Conservation (phyloP, 2,888 invertebrate genomes). For the Pyrrhosoma nymphula region DNA sequence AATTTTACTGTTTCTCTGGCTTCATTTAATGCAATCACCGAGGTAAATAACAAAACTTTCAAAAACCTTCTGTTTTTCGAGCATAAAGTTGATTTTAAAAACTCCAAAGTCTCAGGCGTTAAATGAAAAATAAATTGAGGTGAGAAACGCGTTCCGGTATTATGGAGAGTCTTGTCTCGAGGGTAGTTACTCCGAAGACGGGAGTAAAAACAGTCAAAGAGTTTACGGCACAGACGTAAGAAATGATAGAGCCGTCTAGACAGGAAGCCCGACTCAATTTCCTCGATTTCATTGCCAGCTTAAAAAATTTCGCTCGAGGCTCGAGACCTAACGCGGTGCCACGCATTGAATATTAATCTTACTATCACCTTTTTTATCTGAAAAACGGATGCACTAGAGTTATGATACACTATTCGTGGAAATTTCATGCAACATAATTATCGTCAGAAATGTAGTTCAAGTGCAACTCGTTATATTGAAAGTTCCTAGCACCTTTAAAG, state of each 20-base stretch:
- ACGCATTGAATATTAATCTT: not conserved
- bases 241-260: slow-evolving; percentile 35
- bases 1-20: too few relatives aligned
- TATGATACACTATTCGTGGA: not conserved
- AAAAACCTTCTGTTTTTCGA: not conserved
- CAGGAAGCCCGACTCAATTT: slow-evolving; percentile 18
- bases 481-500: too few relatives aligned
- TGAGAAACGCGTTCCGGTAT: not conserved
- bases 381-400: not conserved
- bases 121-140: not conserved
- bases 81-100: not conserved
- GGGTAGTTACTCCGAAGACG: not conserved
- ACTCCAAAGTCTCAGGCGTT: not conserved
- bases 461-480: too few relatives aligned
- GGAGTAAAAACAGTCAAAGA: not conserved
- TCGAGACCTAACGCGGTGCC: not conserved
- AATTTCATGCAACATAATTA: not conserved
- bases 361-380: not conserved
- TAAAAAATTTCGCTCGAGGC: not conserved
- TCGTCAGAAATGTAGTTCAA: too few relatives aligned
- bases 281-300: slow-evolving; percentile 21
- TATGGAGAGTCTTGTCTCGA: not conserved
- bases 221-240: not conserved
- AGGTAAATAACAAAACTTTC: too few relatives aligned
- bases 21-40: too few relatives aligned